Conservation (phyloP, 2,113 vertebrate species). For the Hydropotes inermis region DNA sequence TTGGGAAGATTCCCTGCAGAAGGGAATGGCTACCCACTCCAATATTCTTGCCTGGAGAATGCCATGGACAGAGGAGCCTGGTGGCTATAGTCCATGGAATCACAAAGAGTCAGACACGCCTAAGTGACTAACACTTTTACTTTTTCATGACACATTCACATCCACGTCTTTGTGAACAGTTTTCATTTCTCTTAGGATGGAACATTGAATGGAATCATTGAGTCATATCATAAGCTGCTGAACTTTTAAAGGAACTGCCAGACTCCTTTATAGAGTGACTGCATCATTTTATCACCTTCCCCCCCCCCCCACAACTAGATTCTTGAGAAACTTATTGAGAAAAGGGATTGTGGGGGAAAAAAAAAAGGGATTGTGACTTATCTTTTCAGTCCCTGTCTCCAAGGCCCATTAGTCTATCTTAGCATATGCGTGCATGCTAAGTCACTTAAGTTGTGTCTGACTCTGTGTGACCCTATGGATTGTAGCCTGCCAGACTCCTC, state of each 20-base stretch:
- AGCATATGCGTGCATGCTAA: background rate
- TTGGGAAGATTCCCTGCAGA: background rate
- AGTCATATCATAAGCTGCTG: background rate
- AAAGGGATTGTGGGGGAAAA: background rate
- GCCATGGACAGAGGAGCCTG: background rate
- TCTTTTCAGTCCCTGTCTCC: background rate
- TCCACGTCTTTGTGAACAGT: background rate
- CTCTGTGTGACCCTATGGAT: background rate
- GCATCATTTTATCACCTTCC: background rate
- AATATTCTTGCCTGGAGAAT: background rate
- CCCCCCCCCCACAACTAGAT: background rate
- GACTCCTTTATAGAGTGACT: background rate
- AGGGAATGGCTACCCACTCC: background rate
- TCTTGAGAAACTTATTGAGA: background rate
- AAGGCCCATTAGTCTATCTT: background rate
- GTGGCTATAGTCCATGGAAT: background rate
- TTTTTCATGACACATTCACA: background rate
- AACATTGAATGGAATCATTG: background rate
- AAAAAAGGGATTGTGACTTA: background rate
- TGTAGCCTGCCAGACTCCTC: background rate
- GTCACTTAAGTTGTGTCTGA: background rate
- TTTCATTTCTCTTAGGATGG: background rate
- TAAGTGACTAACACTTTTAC: background rate
- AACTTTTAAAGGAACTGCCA: background rate
- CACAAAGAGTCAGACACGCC: background rate